phyloP scores from a whole-genome alignment of 2,888 invertebrate species.

The Drosophila mimetica region DNA sequence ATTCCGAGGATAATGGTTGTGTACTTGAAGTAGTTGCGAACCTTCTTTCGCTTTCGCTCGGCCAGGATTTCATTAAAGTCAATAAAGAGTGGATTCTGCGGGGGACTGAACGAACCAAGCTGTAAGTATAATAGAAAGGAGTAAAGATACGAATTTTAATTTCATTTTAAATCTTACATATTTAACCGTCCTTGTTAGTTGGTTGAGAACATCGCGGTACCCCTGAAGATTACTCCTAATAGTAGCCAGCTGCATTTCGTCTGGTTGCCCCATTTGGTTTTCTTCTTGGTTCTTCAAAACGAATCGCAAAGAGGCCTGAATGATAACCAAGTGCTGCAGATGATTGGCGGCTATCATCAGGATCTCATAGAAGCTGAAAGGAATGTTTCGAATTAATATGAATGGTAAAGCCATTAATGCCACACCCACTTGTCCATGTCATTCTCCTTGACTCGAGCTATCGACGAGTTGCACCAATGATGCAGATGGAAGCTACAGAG shows the following conservation, averaged over 20 bases:
- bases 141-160: not conserved
- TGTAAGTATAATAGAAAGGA: conserved; percentile 32
- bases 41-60: conserved; percentile 75
- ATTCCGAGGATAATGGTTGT: conserved; percentile 80
- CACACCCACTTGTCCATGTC: conserved; percentile 58
- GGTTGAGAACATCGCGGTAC: conserved; percentile 72
- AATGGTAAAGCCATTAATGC: not conserved
- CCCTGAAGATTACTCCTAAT: conserved; percentile 64
- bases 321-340: conserved; percentile 81
- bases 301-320: conserved; percentile 78
- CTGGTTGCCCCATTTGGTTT: conserved; percentile 66
- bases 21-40: conserved; percentile 79
- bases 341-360: conserved; percentile 83
- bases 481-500: conserved; percentile 81
- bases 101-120: conserved; percentile 82
- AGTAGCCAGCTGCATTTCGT: conserved; percentile 48
- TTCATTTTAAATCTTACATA: conserved; percentile 72
- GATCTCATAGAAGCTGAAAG: conserved; percentile 82
- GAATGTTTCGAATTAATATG: not conserved
- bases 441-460: conserved; percentile 71
- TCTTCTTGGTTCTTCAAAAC: conserved; percentile 62
- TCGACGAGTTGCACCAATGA: conserved; percentile 82
- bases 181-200: conserved; percentile 78
- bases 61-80: conserved; percentile 80
- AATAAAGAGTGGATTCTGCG: conserved; percentile 79